phyloP scores from a whole-genome alignment of 2,888 invertebrate genomes.

The Agrotis clavis region DNA sequence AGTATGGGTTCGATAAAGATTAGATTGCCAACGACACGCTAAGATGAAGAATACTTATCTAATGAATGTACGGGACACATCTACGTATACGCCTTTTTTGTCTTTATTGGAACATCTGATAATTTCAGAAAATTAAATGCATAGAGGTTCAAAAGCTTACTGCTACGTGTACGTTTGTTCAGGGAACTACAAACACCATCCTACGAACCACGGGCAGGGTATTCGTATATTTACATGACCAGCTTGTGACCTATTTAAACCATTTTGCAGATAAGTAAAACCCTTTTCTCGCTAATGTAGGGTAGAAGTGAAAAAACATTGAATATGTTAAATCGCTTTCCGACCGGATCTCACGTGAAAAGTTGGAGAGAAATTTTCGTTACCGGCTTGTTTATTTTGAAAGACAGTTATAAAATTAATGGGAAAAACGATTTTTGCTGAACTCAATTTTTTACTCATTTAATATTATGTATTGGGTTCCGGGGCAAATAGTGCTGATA shows the following conservation, averaged over 20 bases:
- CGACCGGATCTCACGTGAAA: constrained; percentile 14
- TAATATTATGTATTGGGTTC: too few relatives aligned
- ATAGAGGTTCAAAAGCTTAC: not conserved
- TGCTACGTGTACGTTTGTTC: not conserved
- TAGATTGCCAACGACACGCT: not conserved
- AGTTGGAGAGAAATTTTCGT: constrained; percentile 1
- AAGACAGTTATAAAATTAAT: constrained; percentile 8
- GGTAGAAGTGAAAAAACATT: constrained; percentile 11
- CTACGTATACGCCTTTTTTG: not conserved
- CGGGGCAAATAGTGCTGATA: too few relatives aligned
- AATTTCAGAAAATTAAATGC: not conserved
- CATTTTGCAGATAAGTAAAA: constrained; percentile 24
- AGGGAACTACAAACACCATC: not conserved
- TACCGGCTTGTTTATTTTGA: constrained; percentile 5
- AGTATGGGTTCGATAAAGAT: too few relatives aligned
- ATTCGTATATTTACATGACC: constrained; percentile 5
- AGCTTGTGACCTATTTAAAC: constrained; percentile 36
- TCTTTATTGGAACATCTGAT: not conserved
- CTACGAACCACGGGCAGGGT: not conserved
- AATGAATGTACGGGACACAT: not conserved
- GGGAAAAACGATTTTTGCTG: not conserved
- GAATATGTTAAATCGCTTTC: constrained; percentile 37
- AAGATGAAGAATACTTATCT: not conserved
- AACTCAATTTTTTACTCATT: not conserved
- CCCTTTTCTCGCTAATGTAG: constrained; percentile 6